Evolutionary conservation across 2,113 vertebrate genomes (phyloP).

Genomic region (Sitta europaea): DNA sequence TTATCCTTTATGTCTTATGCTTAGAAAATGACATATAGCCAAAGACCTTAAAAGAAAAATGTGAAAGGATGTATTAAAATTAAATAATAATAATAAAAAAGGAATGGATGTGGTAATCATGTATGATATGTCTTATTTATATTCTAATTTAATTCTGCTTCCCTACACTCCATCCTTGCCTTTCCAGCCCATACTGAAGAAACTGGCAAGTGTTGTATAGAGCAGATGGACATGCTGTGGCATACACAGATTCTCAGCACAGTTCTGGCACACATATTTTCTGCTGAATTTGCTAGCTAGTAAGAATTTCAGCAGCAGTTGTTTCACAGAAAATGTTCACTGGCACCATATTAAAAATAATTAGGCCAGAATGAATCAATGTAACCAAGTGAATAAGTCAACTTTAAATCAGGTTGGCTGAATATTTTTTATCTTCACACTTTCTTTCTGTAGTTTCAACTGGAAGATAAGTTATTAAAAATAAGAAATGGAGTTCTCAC

Average conservation of each 20-base stretch:
- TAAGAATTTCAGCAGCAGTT: constrained; percentile 11
- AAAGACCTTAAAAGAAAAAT: not conserved
- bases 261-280: not conserved
- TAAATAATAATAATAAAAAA: too few species aligned
- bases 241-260: constrained; percentile 12
- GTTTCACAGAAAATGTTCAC: not conserved
- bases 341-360: not conserved
- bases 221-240: constrained; percentile 27
- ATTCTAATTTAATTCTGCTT: not conserved
- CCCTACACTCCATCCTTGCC: not conserved
- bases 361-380: not conserved
- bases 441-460: not conserved
- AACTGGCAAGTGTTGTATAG: not conserved
- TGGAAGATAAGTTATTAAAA: not conserved
- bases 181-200: not conserved
- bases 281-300: constrained; percentile 32
- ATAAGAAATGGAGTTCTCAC: not conserved
- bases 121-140: not conserved
- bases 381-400: not conserved
- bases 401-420: not conserved
- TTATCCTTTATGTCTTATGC: not conserved
- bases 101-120: not conserved
- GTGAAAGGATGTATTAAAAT: not conserved
- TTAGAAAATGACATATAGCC: not conserved
- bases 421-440: not conserved